These are phyloP conservation scores for Ellobium chinense DNA, from an alignment of 2,888 invertebrate species.

Conservation along the genomic window DNA sequence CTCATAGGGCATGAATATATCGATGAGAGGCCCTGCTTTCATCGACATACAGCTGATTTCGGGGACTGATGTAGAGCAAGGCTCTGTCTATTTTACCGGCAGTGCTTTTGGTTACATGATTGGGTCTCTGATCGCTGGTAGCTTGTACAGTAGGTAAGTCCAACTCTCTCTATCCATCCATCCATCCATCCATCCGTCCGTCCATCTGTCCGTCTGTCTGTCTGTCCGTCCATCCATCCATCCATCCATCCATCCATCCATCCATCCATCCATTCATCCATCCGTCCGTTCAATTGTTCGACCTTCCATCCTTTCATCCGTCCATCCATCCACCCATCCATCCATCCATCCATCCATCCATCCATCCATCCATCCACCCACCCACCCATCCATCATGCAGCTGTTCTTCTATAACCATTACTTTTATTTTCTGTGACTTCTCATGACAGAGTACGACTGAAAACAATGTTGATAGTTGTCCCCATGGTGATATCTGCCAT, in stretches of 20 bases:
- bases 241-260: no score
- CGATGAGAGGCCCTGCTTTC: conserved; percentile 25
- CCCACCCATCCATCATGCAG: no score
- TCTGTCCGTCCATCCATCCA: no score
- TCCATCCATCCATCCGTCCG: no score
- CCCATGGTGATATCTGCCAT: not conserved
- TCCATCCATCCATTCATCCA: no score
- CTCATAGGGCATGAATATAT: conserved; percentile 12
- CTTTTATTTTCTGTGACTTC: not conserved
- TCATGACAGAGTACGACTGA: not conserved
- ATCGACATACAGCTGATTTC: conserved; percentile 29
- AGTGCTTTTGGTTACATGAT: conserved; percentile 25
- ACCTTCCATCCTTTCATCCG: no score
- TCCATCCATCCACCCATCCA: no score
- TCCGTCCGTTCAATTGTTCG: no score
- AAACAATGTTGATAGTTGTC: not conserved
- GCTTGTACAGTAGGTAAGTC: conserved; percentile 1
- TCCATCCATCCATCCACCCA: no score
- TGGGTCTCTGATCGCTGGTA: not conserved
- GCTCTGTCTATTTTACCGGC: conserved; percentile 17
- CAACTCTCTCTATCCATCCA: not conserved
- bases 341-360: no score
- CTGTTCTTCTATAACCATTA: not conserved
- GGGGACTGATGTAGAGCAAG: conserved; percentile 26
- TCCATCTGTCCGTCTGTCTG: no score